phyloP scores from a whole-genome alignment of 92 coral and sea anemone species.

The Palythoa caribaeorum region DNA sequence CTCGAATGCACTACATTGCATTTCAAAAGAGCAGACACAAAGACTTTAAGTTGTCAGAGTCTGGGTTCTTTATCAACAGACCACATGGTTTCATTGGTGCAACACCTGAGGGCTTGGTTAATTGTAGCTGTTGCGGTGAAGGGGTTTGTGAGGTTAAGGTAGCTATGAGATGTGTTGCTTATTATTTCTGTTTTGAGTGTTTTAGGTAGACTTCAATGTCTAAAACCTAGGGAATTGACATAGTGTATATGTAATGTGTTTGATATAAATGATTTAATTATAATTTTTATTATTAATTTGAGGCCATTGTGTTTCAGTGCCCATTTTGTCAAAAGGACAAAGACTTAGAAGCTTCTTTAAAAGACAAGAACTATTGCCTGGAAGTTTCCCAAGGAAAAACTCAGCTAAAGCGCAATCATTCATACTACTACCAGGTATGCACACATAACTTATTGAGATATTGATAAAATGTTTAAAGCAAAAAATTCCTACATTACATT shows the following conservation, averaged over 20 bases:
- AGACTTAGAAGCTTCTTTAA: constrained; percentile 49
- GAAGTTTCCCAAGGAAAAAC: constrained; percentile 39
- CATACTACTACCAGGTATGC: constrained; percentile 31
- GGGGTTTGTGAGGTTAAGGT: constrained; percentile 49
- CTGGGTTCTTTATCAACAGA: constrained; percentile 43
- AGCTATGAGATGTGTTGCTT: constrained; percentile 6
- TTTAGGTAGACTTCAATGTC: constrained; percentile 32
- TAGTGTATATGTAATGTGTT: constrained; percentile 13
- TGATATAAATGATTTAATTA: neutral
- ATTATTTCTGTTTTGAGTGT: constrained; percentile 32
- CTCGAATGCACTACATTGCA: constrained; percentile 27
- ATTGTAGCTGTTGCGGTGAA: constrained; percentile 43
- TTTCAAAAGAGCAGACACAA: constrained; percentile 29
- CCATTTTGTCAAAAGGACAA: constrained; percentile 57
- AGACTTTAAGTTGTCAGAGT: constrained; percentile 36
- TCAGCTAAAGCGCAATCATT: constrained; percentile 42
- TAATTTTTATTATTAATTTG: constrained; percentile 17
- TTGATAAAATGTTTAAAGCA: constrained; percentile 13
- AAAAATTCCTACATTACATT: constrained; percentile 16
- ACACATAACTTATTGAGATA: constrained; percentile 9
- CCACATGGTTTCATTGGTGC: constrained; percentile 49
- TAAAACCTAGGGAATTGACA: constrained; percentile 27
- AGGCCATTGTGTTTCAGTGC: constrained; percentile 49
- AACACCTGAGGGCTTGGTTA: constrained; percentile 50
- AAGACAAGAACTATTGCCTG: constrained; percentile 53